Evolutionary conservation across 2,113 vertebrate genomes (phyloP), one percentile per base, ranked within the genome.

Genomic region (Syngnathus floridae): DNA sequence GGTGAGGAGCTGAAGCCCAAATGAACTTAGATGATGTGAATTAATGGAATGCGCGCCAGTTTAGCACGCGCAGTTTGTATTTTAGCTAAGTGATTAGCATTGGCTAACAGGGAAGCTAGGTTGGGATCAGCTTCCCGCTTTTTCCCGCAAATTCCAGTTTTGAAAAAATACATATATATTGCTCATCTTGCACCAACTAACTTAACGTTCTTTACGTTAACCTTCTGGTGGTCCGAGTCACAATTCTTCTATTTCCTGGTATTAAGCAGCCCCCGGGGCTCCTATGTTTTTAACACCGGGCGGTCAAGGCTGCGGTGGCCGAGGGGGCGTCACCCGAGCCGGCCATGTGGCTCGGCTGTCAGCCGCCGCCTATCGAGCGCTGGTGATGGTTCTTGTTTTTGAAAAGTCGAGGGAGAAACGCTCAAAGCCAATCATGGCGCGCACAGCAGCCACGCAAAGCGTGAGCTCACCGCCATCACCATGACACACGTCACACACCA

Each of bases 361-460:
- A 59, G 4, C 19, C 36, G 21, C 26, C 12, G 58, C 37, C 37
- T 60, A 9, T 10, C 37, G 58, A 60, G 37, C 3, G 59, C 16
- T 43, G n/a, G 21, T 43, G 59, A 43, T 43, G 54, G 54, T 56
- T 35, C 17, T 55, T 31, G 22, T 56, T 35, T 59, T 61, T 61
- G 59, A 61, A 61, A 61, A 61, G 59, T 61, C 38, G 59, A 61
- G 59, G 59, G 59, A 61, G 59, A 61, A 61, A 61, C 43, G 38
- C 21, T 38, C 59, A 61, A 61, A 61, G 59, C 59, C 59, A 61
- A 61, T 61, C 59, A 61, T 61, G 59, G 38, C 40, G 59, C 59
- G n/a, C 59, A 61, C 37, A 43, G 59, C 38, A 22, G 59, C 12
- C 59, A 60, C 58, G 58, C 58, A 60, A 21, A 60, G 58, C 21